Evolutionary conservation across 2,113 vertebrate species (phyloP).

Genomic region (Cepphus grylle): DNA sequence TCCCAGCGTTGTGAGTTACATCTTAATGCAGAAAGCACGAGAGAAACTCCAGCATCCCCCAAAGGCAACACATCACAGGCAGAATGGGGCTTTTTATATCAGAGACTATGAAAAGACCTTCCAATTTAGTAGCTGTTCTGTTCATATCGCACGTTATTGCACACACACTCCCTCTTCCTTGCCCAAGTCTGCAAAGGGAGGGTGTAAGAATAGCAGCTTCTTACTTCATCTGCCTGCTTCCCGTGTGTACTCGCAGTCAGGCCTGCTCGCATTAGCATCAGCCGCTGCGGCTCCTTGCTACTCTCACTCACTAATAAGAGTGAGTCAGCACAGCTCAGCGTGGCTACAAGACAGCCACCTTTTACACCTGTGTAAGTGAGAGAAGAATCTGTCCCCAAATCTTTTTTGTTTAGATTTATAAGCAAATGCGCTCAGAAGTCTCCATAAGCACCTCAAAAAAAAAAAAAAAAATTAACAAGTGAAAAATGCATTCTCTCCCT

Average conservation of each 20-base stretch:
- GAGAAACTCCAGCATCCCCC: neutral
- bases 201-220: slow-evolving; percentile 27
- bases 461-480: neutral
- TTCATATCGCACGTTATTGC: neutral
- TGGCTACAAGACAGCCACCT: neutral
- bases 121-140: slow-evolving; percentile 24
- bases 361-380: neutral
- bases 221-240: slow-evolving; percentile 48
- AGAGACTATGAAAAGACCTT: slow-evolving; percentile 7
- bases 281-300: neutral
- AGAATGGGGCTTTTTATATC: slow-evolving; percentile 9
- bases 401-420: neutral
- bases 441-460: neutral
- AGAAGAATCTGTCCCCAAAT: neutral
- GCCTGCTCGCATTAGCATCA: neutral
- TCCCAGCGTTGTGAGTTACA: neutral
- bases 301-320: neutral
- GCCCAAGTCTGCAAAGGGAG: neutral
- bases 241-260: neutral
- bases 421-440: neutral
- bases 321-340: neutral
- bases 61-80: neutral
- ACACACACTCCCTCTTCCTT: neutral
- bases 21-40: neutral
- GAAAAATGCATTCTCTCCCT: neutral